Percentiles rank a stretch among this genome's conserved stretches.
Evolutionary conservation across 2,797 vertebrate species (phyloP).

Genomic region (Natrix natrix): DNA sequence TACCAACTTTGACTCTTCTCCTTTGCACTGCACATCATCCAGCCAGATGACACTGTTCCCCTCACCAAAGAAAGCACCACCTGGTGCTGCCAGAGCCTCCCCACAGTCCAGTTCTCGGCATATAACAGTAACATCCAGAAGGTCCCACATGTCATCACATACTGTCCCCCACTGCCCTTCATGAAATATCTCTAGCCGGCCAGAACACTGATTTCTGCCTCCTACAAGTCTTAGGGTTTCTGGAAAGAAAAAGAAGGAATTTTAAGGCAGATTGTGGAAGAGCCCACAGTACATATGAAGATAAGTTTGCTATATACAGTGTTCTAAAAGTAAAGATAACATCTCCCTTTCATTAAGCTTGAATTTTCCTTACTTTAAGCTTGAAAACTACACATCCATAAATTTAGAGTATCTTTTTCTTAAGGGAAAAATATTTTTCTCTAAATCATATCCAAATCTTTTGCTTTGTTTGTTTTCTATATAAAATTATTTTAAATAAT

Average conservation of each 20-base stretch:
- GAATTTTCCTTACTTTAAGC: not conserved
- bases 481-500: not conserved
- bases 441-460: not conserved
- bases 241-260: not conserved
- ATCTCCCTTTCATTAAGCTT: not conserved
- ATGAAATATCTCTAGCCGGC: constrained; percentile 66
- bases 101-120: constrained; percentile 67
- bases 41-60: constrained; percentile 63
- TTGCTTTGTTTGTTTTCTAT: not conserved
- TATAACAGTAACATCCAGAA: constrained; percentile 51
- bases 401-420: not conserved
- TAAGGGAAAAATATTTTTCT: not conserved
- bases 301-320: not conserved
- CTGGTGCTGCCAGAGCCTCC: constrained; percentile 44
- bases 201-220: constrained; percentile 53
- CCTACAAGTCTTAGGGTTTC: constrained; percentile 59
- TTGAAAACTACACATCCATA: not conserved
- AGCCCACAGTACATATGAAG: not conserved
- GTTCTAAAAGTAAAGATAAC: not conserved
- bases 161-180: constrained; percentile 63
- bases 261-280: not conserved
- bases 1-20: constrained; percentile 55
- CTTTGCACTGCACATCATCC: constrained; percentile 66
- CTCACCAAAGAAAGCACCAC: constrained; percentile 65
- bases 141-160: constrained; percentile 68